These are phyloP conservation scores for Drosophila ironensis DNA, from an alignment of 1,140 invertebrate genomes.

Conservation along the genomic window DNA sequence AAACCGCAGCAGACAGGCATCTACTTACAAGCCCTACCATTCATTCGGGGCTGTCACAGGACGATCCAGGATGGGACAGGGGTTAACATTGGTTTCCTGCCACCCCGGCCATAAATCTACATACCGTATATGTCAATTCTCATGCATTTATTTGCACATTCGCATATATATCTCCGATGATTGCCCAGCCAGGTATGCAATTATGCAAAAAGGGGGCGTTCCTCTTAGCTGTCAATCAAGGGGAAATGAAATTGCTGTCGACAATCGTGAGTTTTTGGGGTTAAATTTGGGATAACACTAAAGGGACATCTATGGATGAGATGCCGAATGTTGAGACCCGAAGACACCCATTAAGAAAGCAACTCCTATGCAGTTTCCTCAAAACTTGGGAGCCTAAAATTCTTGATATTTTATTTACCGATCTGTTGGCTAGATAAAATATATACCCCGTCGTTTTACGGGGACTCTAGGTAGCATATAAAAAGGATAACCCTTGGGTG, in stretches of 20 bases:
- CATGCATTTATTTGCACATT: constrained; percentile 5
- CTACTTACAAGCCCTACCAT: background rate
- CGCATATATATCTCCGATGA: background rate
- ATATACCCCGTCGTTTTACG: background rate
- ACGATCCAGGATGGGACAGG: constrained; percentile 5
- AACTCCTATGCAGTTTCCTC: too few relatives aligned
- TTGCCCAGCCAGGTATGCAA: constrained; percentile 37
- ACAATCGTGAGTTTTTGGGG: constrained; percentile 61
- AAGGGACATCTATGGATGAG: constrained; percentile 37
- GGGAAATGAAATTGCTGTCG: constrained; percentile 64
- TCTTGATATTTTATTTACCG: too few relatives aligned
- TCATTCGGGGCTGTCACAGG: constrained; percentile 1
- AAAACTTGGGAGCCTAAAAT: too few relatives aligned
- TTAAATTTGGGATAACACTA: constrained; percentile 58
- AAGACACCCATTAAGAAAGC: background rate
- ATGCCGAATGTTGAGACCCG: background rate
- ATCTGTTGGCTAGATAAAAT: too few relatives aligned
- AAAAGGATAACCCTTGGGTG: constrained; percentile 6
- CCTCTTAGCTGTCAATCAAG: constrained; percentile 43
- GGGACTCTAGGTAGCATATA: background rate
- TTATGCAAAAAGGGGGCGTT: constrained; percentile 53
- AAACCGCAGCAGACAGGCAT: constrained; percentile 2
- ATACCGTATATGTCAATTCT: background rate
- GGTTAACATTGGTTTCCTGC: constrained; percentile 52
- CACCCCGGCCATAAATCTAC: constrained; percentile 12